Evolutionary conservation across 2,797 vertebrate genomes (phyloP), one percentile per base, ranked within the genome.

Genomic region (Oreochromis grahami): DNA sequence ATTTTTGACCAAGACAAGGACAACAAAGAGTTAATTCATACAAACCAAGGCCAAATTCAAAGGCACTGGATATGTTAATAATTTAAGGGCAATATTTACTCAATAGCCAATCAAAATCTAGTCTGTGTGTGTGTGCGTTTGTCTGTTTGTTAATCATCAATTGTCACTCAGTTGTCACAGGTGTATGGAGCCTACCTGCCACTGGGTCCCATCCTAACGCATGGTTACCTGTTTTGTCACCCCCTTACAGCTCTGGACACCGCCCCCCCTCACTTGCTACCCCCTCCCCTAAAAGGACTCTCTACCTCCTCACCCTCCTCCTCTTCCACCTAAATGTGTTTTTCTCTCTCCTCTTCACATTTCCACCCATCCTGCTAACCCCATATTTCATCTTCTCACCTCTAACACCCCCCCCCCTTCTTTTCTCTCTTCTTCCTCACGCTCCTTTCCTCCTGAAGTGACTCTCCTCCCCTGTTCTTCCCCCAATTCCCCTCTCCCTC

Each of bases 151-250:
- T 65, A 43, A 86, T 88, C 87, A 89, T 92, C 72, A 76, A 10
- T 89, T 92, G 83, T 89, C 89, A 55, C 87, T 87, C 85, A 88
- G 92, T 89, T 93, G 89, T 93, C 89, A 87, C 94, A 95, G 95
- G 93, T 94, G 92, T 92, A 79, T 88, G 93, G 92, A 93, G 90
- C 88, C 90, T 70, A 72, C 81, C 91, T 94, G 88, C 83, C 93
- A 95, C 94, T 94, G 92, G 93, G 92, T 89, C 93, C 94, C 89
- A 92, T 94, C 94, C 91, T 96, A 96, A 96, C 94, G 95, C 94
- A 94, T 87, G 94, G 93, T 94, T 96, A 95, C 96, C 94, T 96
- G 94, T 96, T 96, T 96, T 96, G 96, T 96, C 95, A 85, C 94
- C 93, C 94, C 94, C 90, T 91, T 93, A 93, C 96, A 96, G 96